A percentile compares a stretch with the other conserved stretches of the same genome.
Conservation (phyloP, 2,113 vertebrate genomes). For the Tupaia tana region DNA sequence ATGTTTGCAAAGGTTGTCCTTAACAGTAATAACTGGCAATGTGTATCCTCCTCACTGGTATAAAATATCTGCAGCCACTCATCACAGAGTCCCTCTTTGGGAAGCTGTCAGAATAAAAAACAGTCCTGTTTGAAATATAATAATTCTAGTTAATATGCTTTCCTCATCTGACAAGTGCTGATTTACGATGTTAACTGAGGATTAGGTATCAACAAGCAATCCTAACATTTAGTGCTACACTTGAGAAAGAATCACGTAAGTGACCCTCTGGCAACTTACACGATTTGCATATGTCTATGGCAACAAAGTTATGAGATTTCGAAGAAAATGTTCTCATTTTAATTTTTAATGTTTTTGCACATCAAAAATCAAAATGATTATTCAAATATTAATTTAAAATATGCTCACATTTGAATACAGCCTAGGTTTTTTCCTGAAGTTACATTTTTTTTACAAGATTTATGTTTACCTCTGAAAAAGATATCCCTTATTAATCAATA, state of each 20-base stretch:
- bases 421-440: background rate
- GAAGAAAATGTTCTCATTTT: slow-evolving; percentile 63
- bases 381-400: slow-evolving; percentile 62
- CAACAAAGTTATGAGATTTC: background rate
- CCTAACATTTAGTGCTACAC: slow-evolving; percentile 64
- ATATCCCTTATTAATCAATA: background rate
- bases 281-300: slow-evolving; percentile 55
- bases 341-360: slow-evolving; percentile 75
- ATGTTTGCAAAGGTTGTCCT: slow-evolving; percentile 49
- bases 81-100: slow-evolving; percentile 52
- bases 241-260: slow-evolving; percentile 59
- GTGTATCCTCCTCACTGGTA: slow-evolving; percentile 38
- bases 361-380: slow-evolving; percentile 45
- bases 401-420: slow-evolving; percentile 42
- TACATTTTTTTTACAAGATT: background rate
- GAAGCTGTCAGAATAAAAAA: slow-evolving; percentile 81
- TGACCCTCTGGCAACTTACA: slow-evolving; percentile 54
- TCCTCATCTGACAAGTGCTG: slow-evolving; percentile 76
- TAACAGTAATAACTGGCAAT: slow-evolving; percentile 59
- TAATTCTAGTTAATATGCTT: slow-evolving; percentile 82
- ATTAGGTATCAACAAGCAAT: slow-evolving; percentile 73
- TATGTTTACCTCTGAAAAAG: slow-evolving; percentile 7
- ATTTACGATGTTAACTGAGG: slow-evolving; percentile 72
- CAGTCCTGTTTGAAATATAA: slow-evolving; percentile 74
- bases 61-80: slow-evolving; percentile 70